Conservation (phyloP, 35 echinoderm and acorn worm genomes). For the Apostichopus parvimensis region DNA sequence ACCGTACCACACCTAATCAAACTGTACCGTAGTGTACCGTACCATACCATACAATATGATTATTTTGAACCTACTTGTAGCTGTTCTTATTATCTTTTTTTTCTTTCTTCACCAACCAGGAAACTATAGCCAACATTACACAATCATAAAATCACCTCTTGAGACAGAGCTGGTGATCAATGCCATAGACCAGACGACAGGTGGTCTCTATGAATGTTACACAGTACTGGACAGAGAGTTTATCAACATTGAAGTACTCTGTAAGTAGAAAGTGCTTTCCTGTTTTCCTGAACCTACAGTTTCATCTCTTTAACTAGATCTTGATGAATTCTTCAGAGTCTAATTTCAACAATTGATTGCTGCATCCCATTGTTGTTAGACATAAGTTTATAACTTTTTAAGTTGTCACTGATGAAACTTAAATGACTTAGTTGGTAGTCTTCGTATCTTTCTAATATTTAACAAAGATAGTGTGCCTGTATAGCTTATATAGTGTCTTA, state of each 20-base stretch:
- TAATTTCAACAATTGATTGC: no score
- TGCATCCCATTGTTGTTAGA: background rate
- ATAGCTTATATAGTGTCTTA: no score
- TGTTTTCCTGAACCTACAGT: background rate
- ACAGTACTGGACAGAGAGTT: conserved; percentile 29
- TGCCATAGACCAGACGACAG: conserved; percentile 36
- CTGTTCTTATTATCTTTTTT: background rate
- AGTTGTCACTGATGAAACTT: no score
- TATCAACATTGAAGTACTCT: conserved; percentile 32
- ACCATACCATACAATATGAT: background rate
- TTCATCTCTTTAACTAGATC: no score
- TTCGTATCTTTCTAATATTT: no score
- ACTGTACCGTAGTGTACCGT: no score
- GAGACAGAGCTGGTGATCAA: conserved; percentile 58
- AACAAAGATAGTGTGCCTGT: no score
- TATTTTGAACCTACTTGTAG: background rate
- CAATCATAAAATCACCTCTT: conserved; percentile 26
- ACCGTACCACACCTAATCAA: no score
- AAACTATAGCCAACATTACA: conserved; percentile 28
- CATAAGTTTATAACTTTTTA: background rate
- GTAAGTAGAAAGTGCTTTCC: conserved; percentile 3
- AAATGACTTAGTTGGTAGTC: no score
- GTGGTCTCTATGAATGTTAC: conserved; percentile 64
- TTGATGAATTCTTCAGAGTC: no score
- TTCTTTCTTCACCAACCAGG: background rate